These are phyloP conservation scores for Ursus arctos DNA, from an alignment of 2,113 vertebrate genomes.

Conservation along the genomic window DNA sequence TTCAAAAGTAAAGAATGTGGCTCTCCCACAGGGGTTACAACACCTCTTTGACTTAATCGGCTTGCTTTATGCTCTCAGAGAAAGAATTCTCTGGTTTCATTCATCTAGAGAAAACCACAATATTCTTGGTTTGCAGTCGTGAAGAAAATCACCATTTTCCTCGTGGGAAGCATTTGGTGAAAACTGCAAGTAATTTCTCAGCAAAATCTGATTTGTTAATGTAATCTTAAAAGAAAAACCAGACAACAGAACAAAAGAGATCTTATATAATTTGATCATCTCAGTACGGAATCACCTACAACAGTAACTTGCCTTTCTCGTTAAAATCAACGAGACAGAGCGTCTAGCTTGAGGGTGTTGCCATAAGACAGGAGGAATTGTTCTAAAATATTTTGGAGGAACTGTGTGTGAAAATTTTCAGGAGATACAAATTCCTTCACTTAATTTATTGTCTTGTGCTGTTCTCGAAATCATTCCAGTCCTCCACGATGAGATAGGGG, in stretches of 20 bases:
- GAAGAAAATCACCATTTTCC: constrained; percentile 80
- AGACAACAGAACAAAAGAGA: constrained; percentile 44
- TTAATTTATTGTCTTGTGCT: constrained; percentile 51
- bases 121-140: constrained; percentile 53
- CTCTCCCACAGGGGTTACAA: constrained; percentile 84
- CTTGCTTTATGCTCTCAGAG: constrained; percentile 84
- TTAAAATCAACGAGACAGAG: neutral
- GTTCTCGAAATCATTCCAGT: constrained; percentile 38
- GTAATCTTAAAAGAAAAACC: constrained; percentile 52
- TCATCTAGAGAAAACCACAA: constrained; percentile 75
- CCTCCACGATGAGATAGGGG: constrained; percentile 46
- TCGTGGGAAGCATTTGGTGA: constrained; percentile 66
- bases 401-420: constrained; percentile 32
- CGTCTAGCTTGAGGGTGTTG: neutral
- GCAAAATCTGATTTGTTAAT: constrained; percentile 63
- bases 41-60: constrained; percentile 87
- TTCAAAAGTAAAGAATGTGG: constrained; percentile 85
- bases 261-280: constrained; percentile 57
- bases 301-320: neutral
- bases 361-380: constrained; percentile 45
- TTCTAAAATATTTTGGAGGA: constrained; percentile 68
- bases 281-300: neutral
- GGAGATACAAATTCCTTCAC: constrained; percentile 45
- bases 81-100: constrained; percentile 84
- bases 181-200: constrained; percentile 67